Percentiles rank a stretch among this genome's conserved stretches.
phyloP scores from a whole-genome alignment of 2,113 vertebrate genomes.

The Lamprologus sp. region DNA sequence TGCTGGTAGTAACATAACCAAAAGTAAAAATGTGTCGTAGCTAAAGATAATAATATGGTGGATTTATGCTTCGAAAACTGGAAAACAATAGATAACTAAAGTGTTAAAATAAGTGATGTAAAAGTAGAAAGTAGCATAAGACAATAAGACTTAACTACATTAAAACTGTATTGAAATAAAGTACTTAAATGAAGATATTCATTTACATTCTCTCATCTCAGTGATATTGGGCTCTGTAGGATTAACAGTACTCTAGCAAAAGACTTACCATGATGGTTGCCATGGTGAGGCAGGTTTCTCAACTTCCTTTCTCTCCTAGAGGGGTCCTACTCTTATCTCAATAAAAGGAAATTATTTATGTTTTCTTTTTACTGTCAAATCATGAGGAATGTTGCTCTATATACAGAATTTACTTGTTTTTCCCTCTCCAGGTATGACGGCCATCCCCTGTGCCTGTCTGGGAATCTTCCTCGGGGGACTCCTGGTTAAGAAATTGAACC shows the following conservation, averaged over 20 bases:
- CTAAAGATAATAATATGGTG: not conserved
- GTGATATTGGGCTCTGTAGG: rapidly evolving
- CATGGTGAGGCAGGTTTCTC: not conserved
- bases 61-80: not conserved
- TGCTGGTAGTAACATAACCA: not conserved
- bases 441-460: slow-evolving; percentile 73
- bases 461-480: slow-evolving; percentile 73
- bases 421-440: slow-evolving; percentile 64
- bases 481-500: slow-evolving; percentile 71
- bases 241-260: not conserved
- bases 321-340: not conserved
- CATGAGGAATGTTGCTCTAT: not conserved
- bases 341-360: not conserved
- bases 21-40: not conserved
- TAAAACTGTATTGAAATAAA: not conserved
- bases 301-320: not conserved
- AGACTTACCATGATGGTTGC: not conserved
- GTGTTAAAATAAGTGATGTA: not conserved
- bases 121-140: not conserved
- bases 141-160: not conserved
- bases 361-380: not conserved
- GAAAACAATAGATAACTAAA: not conserved
- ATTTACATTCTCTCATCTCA: not conserved
- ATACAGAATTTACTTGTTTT: not conserved
- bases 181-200: not conserved